phyloP scores from a whole-genome alignment of 2,888 invertebrate species.

The Acronicta alni region DNA sequence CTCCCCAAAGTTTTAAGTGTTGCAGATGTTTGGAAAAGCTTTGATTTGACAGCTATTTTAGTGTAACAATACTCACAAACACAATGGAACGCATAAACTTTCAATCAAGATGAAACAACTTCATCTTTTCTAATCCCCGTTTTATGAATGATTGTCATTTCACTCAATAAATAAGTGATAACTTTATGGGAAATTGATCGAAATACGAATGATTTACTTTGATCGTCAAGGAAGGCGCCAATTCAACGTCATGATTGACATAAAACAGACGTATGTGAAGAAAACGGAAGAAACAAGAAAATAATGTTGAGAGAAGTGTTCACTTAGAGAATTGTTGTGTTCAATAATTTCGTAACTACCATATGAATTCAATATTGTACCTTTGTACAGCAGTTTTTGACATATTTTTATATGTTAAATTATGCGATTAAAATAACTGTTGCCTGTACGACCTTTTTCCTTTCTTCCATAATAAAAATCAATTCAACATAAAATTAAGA shows the following conservation, averaged over 20 bases:
- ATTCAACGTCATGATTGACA: slow-evolving; percentile 10
- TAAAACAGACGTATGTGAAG: not conserved
- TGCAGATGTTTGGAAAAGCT: slow-evolving; percentile 53
- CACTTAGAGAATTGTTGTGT: not conserved
- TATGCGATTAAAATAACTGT: no score
- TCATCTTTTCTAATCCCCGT: not conserved
- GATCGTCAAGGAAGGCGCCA: slow-evolving; percentile 2
- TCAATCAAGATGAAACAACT: slow-evolving; percentile 14
- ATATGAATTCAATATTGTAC: no score
- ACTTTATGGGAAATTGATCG: not conserved
- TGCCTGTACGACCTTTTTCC: no score
- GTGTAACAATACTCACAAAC: slow-evolving; percentile 4
- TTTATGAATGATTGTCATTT: not conserved
- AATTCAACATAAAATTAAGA: no score
- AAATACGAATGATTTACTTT: slow-evolving; percentile 16
- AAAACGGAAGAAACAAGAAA: not conserved
- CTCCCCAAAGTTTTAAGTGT: slow-evolving; percentile 55
- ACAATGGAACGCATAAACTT: slow-evolving; percentile 5
- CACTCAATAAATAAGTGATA: slow-evolving; percentile 8
- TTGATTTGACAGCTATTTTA: slow-evolving; percentile 37
- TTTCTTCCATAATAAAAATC: no score
- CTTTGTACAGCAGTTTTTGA: no score
- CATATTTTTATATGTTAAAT: no score
- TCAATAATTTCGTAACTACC: not conserved
- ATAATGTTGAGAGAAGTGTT: not conserved